Evolutionary conservation across 2,113 vertebrate genomes (phyloP), one percentile per base, ranked within the genome.

Genomic region (Barbus barbus): DNA sequence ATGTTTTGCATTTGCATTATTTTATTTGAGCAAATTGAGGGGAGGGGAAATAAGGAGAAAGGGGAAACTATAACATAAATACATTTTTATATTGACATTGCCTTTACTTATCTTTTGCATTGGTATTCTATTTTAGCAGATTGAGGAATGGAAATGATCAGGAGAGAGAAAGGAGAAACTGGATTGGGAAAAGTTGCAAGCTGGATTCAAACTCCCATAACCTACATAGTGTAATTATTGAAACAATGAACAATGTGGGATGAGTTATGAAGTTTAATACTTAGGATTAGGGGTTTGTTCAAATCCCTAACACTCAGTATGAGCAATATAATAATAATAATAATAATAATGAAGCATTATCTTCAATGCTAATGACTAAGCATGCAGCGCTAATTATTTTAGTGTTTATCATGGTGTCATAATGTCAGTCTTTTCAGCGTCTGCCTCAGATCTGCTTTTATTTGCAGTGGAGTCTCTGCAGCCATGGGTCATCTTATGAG

Each of bases 401-500:
- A 28, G 26, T 75, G 41, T 75, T 75, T 20, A 75, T 75, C 73
- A 26, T 51, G 7, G 73, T 75, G 73, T 51, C 73, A 75, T 51
- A 48, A 75, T 51, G 46, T 75, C 73, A 46, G 46, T 75, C 44
- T 28, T 51, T 18, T 51, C 46, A 28, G 9, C 26, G 2, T 26
- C 44, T 48, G 44, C 24, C 73, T 75, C 24, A 51, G 73, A 44
- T 48, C 20, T 74, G 72, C 72, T 74, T 74, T 74, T 44, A 44
- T 75, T 75, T 51, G 73, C 73, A 48, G 44, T 48, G 9, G 24
- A 75, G 73, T 20, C n/a, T 75, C 44, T 31, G n/a, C n/a, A 75
- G 44, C 44, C 7, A 75, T 48, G 44, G 73, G 73, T 75, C 73
- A 75, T 48, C 73, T 75, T 31, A 75, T 51, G 73, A 75, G 73